Conservation (phyloP, 2,113 vertebrate species). For the Bothrops jararaca region DNA sequence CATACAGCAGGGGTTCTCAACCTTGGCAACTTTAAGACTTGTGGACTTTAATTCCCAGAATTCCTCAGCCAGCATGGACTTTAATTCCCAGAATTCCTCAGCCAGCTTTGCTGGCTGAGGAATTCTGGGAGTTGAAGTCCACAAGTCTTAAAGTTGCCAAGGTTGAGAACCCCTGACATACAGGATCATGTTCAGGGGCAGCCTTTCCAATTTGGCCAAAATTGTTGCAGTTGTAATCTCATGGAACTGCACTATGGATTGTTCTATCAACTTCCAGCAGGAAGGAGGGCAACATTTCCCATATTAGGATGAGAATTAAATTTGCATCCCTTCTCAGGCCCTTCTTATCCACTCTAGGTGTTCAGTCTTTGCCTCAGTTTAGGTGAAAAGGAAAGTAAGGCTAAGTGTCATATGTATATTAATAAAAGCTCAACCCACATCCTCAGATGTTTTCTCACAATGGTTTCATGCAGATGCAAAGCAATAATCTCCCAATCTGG, state of each 20-base stretch:
- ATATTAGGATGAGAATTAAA: background rate
- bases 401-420: background rate
- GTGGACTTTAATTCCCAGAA: no score
- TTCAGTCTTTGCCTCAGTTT: background rate
- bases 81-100: no score
- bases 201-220: background rate
- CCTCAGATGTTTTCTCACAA: background rate
- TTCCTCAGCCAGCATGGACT: no score
- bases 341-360: background rate
- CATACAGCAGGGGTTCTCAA: no score
- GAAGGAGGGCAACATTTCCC: background rate
- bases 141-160: no score
- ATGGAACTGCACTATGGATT: background rate
- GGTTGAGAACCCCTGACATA: no score
- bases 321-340: background rate
- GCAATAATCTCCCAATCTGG: background rate
- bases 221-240: background rate
- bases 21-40: no score
- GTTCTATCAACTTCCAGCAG: background rate
- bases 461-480: background rate
- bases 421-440: background rate
- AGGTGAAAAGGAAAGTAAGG: background rate
- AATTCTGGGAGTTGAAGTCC: no score
- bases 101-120: no score
- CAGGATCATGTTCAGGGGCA: background rate